Evolutionary conservation across 2,888 invertebrate species (phyloP).

Genomic region (Parnassius apollo): DNA sequence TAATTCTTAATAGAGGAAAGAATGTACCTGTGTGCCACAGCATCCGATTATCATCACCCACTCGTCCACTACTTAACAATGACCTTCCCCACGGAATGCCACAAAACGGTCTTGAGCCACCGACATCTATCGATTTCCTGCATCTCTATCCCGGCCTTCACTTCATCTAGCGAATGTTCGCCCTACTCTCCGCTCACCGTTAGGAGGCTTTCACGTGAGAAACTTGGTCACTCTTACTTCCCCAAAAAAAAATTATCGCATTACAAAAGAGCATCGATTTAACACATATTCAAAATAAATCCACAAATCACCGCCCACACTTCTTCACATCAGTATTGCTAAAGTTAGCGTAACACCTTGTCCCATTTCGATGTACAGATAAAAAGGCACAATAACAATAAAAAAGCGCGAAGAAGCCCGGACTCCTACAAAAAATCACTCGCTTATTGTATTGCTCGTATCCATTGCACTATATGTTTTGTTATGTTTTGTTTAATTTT

Average conservation of each 20-base stretch:
- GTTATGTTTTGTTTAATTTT: neutral
- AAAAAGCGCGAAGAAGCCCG: neutral
- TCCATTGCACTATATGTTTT: neutral
- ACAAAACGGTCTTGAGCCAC: too few species aligned
- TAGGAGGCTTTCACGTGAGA: too few species aligned
- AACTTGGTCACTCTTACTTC: too few species aligned
- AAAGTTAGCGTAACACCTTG: conserved; percentile 10
- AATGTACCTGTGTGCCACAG: too few species aligned
- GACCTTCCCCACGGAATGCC: too few species aligned
- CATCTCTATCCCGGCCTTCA: too few species aligned
- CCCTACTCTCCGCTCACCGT: too few species aligned
- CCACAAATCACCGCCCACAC: conserved; percentile 11
- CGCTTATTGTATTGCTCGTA: neutral
- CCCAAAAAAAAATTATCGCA: neutral
- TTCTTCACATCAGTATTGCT: conserved; percentile 3
- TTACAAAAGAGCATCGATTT: conserved; percentile 13
- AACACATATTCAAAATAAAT: conserved; percentile 10
- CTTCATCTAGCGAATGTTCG: too few species aligned
- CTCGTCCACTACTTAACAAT: too few species aligned
- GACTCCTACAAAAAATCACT: conserved; percentile 1
- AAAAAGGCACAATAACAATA: neutral
- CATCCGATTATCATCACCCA: too few species aligned
- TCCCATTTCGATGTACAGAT: neutral
- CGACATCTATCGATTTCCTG: too few species aligned
- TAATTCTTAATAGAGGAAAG: too few species aligned